Base-by-base conservation (phyloP, 2,888 invertebrate genomes). In the Graphium colonna region DNA sequence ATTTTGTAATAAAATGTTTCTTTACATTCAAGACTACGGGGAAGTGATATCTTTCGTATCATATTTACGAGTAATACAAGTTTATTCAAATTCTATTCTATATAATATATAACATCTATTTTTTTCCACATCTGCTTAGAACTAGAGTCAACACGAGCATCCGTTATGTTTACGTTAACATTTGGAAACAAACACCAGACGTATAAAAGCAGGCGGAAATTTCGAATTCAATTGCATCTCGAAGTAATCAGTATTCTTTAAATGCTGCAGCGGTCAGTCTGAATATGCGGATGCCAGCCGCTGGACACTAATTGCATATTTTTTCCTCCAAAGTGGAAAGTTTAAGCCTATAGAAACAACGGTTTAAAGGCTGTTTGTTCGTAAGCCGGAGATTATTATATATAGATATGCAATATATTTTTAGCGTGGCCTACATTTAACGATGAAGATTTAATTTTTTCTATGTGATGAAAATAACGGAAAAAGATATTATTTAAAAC, bases 291-390 rank as follows among this genome's bases (percentile, higher is more conserved):
- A 53, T 43, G 53, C 44, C 44, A 12, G 31, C 13, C 13, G 17
- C 17, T 18, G 39, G 44, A 44, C 53, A 49, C 49, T 55, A 55
- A 55, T 55, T 55, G 45, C 54, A 50, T 50, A 45, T 50, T 55
- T 53, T 55, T 50, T 41, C 46, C 50, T 16, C 38, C 31, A 36
- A 18, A 55, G 54, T 18, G 26, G 10, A 38, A 46, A 55, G 10
- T 46, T 13, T 28, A 41, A 46, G 21, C 45, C 44, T 18, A 41
- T 15, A 33, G 33, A 50, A 46, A 15, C 38, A 44, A 21, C 26
- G 31, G 10, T 48, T 52, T 44, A 31, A n/a, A n/a, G n/a, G n/a
- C 15, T 3, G 36, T 13, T 21, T 17, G 15, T 13, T 39, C 46
- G 15, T 17, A 26, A 28, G 4, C 28, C 21, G 12, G 21, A 36